phyloP scores from a whole-genome alignment of 2,888 invertebrate species.

The Ptychoptera albimana region DNA sequence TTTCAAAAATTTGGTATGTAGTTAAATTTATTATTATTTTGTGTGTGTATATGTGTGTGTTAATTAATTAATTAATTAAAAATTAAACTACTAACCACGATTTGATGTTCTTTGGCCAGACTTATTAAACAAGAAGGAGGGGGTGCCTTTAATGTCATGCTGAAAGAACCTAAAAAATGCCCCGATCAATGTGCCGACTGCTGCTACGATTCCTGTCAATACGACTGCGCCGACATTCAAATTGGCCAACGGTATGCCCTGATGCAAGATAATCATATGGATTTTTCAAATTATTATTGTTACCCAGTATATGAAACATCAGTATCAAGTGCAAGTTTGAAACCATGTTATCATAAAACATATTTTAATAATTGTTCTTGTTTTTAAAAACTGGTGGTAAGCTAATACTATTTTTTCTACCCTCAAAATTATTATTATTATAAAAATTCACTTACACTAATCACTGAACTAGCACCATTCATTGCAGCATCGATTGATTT shows the following conservation, averaged over 20 bases:
- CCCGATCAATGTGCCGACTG: constrained; percentile 32
- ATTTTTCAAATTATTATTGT: neutral
- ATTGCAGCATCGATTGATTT: constrained; percentile 1
- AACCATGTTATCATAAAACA: neutral
- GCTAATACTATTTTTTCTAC: neutral
- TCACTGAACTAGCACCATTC: no score
- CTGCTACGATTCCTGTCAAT: constrained; percentile 35
- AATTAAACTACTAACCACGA: no score
- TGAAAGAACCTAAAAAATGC: neutral
- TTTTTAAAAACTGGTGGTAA: neutral
- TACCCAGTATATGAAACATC: neutral
- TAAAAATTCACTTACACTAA: no score
- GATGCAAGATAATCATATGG: constrained; percentile 10
- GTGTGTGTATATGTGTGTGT: no score
- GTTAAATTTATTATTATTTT: no score
- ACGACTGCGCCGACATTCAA: constrained; percentile 39
- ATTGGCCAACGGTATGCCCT: constrained; percentile 31
- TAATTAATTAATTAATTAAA: no score
- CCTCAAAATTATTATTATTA: no score
- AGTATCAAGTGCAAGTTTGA: neutral
- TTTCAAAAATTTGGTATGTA: no score
- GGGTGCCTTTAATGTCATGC: neutral
- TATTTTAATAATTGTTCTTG: neutral
- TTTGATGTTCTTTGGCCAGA: no score
- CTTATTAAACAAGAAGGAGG: no score